Percentiles rank a stretch among this genome's conserved stretches.
These are phyloP conservation scores for Vimba vimba DNA, from an alignment of 2,113 vertebrate species.

Conservation along the genomic window DNA sequence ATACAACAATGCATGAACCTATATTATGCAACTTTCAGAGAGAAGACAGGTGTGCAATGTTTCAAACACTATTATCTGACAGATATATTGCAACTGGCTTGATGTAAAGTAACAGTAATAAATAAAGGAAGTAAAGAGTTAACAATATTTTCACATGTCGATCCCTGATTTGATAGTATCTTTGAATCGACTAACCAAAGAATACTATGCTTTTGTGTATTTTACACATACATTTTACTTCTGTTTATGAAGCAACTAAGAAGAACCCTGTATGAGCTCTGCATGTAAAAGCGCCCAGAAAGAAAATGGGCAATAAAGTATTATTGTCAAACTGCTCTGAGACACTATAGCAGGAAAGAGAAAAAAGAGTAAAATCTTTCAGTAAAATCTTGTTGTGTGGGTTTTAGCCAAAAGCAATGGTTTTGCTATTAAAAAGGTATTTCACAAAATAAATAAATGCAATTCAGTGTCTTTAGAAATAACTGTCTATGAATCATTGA, in stretches of 20 bases:
- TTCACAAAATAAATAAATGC: not conserved
- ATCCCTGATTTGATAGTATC: not conserved
- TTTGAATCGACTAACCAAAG: not conserved
- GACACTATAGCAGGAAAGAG: not conserved
- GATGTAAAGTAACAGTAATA: no score
- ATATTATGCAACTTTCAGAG: not conserved
- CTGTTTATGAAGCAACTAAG: slow-evolving; percentile 30
- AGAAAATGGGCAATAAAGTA: slow-evolving; percentile 23
- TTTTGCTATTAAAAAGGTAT: not conserved
- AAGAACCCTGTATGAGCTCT: not conserved
- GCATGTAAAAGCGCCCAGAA: not conserved
- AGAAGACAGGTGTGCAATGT: not conserved
- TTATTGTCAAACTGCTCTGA: not conserved
- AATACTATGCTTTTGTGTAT: slow-evolving; percentile 15
- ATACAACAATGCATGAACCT: not conserved
- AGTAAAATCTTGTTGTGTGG: not conserved
- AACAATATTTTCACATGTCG: not conserved
- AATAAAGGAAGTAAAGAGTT: no score
- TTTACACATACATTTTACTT: slow-evolving; percentile 44
- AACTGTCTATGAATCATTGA: not conserved
- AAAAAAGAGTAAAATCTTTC: not conserved
- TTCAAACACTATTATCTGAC: not conserved
- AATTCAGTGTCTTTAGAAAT: not conserved
- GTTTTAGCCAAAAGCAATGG: not conserved
- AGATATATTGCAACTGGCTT: no score